Percentiles rank a stretch among this genome's conserved stretches.
phyloP scores from a whole-genome alignment of 2,797 vertebrate genomes.

The Mormyrus proboscirostris region DNA sequence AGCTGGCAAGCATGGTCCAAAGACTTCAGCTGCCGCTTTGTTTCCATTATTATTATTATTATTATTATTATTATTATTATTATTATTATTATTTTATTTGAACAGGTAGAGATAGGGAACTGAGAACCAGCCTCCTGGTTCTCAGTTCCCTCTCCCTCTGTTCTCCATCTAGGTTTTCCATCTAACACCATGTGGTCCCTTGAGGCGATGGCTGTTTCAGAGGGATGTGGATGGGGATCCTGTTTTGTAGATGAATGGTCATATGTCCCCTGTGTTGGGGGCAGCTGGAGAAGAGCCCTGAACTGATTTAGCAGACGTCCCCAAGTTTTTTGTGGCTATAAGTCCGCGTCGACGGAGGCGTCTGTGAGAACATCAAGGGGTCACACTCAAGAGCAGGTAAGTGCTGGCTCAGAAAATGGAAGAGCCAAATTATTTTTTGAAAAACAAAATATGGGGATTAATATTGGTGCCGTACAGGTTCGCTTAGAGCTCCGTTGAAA shows the following conservation, averaged over 20 bases:
- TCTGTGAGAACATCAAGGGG: background rate
- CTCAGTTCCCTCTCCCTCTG: too few species aligned
- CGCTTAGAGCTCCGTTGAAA: background rate
- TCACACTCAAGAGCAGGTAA: background rate
- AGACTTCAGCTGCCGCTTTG: background rate
- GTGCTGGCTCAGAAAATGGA: background rate
- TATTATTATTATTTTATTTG: background rate
- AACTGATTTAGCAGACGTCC: background rate
- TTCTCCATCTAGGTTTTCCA: background rate
- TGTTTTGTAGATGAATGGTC: background rate
- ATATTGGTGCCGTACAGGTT: background rate
- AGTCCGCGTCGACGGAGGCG: background rate
- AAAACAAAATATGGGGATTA: background rate
- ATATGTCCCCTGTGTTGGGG: background rate
- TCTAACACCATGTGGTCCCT: background rate
- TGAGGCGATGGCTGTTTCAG: background rate
- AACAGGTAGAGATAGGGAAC: background rate
- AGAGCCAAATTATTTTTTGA: background rate
- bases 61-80: background rate
- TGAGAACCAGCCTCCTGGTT: background rate
- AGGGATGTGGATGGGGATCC: background rate
- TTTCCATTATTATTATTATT: background rate
- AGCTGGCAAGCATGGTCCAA: background rate
- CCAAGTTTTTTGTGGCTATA: background rate
- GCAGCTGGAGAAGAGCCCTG: background rate